These are phyloP conservation scores for Ploceus nigricollis DNA, from an alignment of 2,113 vertebrate species.

Conservation along the genomic window DNA sequence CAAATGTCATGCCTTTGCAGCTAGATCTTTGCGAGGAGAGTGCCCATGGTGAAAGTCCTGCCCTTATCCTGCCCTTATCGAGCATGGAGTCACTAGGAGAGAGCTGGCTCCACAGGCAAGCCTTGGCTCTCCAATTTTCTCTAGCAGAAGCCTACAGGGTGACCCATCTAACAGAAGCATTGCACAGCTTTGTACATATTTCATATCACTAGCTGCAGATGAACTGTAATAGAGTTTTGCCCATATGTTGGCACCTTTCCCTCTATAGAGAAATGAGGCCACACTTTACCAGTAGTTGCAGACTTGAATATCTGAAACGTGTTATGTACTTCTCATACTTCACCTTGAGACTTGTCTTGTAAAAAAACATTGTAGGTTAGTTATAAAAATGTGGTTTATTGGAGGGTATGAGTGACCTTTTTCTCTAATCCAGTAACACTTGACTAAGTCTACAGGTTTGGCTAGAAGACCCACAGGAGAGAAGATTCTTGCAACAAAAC, in stretches of 20 bases:
- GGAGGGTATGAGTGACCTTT: not conserved
- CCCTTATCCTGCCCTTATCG: not conserved
- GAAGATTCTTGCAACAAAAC: not conserved
- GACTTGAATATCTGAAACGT: not conserved
- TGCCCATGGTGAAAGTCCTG: not conserved
- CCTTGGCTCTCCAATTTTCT: not conserved
- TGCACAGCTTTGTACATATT: not conserved
- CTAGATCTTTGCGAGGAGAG: not conserved
- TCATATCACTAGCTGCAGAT: not conserved
- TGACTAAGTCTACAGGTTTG: not conserved
- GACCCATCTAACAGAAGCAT: not conserved
- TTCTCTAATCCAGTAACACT: not conserved
- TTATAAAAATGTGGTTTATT: not conserved
- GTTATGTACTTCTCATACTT: not conserved
- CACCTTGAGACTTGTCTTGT: not conserved
- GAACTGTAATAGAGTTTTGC: not conserved
- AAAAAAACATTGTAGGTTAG: not conserved
- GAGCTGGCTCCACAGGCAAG: not conserved
- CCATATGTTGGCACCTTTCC: not conserved
- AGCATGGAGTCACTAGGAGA: accelerated
- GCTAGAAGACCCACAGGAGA: not conserved
- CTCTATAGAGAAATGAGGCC: not conserved
- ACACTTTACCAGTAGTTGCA: not conserved
- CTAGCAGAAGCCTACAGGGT: not conserved
- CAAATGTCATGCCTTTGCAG: not conserved